phyloP scores from a whole-genome alignment of 2,797 vertebrate species.

The Paramormyrops hopkinsi region DNA sequence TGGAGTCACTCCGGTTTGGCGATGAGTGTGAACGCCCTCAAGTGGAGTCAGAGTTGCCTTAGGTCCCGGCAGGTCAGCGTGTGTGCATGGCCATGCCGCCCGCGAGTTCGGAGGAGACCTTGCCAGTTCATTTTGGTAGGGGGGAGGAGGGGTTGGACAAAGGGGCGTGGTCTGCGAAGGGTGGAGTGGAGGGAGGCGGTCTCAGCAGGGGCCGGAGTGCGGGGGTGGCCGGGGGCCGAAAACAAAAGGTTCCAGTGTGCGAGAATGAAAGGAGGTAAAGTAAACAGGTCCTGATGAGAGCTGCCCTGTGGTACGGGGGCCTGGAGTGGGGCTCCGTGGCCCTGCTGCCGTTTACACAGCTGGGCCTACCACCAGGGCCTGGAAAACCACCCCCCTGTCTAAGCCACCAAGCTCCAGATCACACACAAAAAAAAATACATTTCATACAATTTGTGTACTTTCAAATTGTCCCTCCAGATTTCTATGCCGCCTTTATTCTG shows the following conservation, averaged over 20 bases:
- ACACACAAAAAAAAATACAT: background rate
- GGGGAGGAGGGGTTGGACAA: background rate
- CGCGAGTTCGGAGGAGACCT: background rate
- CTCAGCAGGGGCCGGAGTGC: background rate
- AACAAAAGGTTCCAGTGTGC: constrained; percentile 81
- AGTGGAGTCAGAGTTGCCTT: background rate
- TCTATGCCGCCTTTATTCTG: background rate
- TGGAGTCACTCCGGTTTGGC: background rate
- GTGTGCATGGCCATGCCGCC: background rate
- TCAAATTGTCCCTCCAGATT: background rate
- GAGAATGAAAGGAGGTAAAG: constrained; percentile 78
- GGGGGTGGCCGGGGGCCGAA: constrained; percentile 14
- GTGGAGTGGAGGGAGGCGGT: constrained; percentile 45
- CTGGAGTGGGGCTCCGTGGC: constrained; percentile 38
- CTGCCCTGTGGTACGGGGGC: constrained; percentile 71
- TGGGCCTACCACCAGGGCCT: constrained; percentile 57
- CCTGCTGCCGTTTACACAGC: constrained; percentile 76
- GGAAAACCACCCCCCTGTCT: background rate
- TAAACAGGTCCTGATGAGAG: constrained; percentile 77
- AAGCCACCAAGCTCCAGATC: background rate
- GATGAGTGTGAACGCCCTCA: background rate
- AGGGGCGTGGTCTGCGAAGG: constrained; percentile 29
- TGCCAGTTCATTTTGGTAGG: background rate
- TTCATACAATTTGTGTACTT: background rate
- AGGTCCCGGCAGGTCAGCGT: background rate